Evolutionary conservation across 2,113 vertebrate genomes (phyloP).

Genomic region (Ammodytes marinus): DNA sequence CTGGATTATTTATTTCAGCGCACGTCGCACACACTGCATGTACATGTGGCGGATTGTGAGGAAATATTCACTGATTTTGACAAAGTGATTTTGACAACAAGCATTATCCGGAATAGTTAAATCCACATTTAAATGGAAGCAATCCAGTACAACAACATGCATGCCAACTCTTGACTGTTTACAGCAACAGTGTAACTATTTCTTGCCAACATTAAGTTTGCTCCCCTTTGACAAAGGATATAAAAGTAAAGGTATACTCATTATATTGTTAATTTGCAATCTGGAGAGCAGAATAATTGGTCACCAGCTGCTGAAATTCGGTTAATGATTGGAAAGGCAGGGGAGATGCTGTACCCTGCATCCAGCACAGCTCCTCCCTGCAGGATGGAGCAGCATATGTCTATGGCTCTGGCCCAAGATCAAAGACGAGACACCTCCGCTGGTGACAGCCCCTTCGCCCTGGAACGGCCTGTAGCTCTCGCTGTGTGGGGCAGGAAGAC

Average conservation of each 20-base stretch:
- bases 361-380: slow-evolving; percentile 68
- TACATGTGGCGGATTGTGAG: no score
- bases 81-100: no score
- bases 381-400: slow-evolving; percentile 76
- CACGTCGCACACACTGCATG: no score
- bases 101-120: no score
- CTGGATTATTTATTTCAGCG: no score
- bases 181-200: slow-evolving; percentile 1
- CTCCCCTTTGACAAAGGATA: slow-evolving; percentile 22
- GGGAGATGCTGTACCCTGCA: slow-evolving; percentile 52
- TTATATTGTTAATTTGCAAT: slow-evolving; percentile 48
- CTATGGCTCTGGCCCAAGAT: slow-evolving; percentile 74
- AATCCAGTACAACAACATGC: background rate
- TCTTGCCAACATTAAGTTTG: slow-evolving; percentile 33
- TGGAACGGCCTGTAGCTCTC: slow-evolving; percentile 29
- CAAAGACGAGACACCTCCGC: slow-evolving; percentile 71
- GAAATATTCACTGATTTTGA: no score
- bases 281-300: slow-evolving; percentile 66
- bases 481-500: slow-evolving; percentile 42
- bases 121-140: background rate
- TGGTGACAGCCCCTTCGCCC: slow-evolving; percentile 55
- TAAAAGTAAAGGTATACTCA: slow-evolving; percentile 51
- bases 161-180: slow-evolving; percentile 1
- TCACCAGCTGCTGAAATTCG: slow-evolving; percentile 67
- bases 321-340: slow-evolving; percentile 62